Percentiles rank a stretch among this genome's conserved stretches.
Conservation (phyloP, 2,113 vertebrate species). For the Catharus bicknelli region DNA sequence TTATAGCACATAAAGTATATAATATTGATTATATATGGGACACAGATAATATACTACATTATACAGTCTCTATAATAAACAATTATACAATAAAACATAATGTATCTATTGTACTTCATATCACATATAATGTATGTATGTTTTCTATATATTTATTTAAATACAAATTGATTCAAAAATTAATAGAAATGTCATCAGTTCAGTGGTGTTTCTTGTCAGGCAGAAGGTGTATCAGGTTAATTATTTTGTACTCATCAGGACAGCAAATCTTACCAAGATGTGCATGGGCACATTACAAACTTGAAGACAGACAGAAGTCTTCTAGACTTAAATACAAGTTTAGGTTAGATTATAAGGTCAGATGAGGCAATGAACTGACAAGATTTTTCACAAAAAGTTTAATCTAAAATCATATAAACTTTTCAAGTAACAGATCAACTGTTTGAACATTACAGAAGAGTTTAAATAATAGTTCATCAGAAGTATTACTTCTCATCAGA, state of each 20-base stretch:
- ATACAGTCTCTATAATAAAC: not conserved
- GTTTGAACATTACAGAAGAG: not conserved
- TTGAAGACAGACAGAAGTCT: not conserved
- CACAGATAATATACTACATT: not conserved
- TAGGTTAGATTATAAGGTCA: not conserved
- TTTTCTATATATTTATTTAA: not conserved
- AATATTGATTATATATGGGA: not conserved
- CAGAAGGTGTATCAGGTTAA: not conserved
- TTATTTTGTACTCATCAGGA: not conserved
- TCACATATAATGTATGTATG: fast-evolving
- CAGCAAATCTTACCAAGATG: not conserved
- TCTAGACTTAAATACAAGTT: not conserved
- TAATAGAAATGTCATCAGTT: not conserved
- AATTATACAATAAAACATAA: not conserved
- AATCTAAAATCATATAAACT: not conserved
- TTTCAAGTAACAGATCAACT: not conserved
- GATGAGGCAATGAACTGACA: not conserved
- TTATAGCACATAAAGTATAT: not conserved
- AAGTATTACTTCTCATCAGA: not conserved
- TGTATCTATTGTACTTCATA: not conserved
- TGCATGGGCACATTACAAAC: not conserved
- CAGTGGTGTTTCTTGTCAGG: not conserved
- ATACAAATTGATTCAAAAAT: not conserved
- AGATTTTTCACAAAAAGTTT: not conserved
- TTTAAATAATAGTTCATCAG: not conserved